Evolutionary conservation across 1,140 invertebrate species (phyloP), one percentile per base, ranked within the genome.

Genomic region (Acromyrmex echinatior): DNA sequence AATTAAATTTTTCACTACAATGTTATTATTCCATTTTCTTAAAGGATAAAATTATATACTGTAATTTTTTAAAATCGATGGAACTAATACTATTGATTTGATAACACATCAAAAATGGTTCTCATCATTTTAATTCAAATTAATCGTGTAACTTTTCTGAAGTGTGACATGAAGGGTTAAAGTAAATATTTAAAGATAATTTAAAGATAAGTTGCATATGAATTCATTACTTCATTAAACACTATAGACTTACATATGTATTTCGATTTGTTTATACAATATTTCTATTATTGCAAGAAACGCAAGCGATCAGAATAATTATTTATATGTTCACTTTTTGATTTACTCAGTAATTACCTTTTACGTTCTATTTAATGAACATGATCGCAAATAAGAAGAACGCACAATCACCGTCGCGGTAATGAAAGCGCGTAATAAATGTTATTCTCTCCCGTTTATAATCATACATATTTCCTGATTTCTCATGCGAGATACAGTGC

Each of bases 351-450:
- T n/a, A 77, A 60, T 62, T 62, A 60, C 1, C 35, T 25, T 77
- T 77, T 45, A 45, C n/a, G n/a, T 77, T 77, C 74, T 77, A 77
- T 77, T 77, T 77, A 77, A 60, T 56, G 21, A 62, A 77, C 35
- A 62, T 45, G 21, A 7, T 77, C 74, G 56, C 56, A 35, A 77
- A 77, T 62, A 62, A 45, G 35, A 60, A 62, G 14, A 45, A 39
- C 35, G n/a, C 18, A 53, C 45, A 51, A 39, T 39, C 7, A 56
- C 35, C 14, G 56, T 18, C 73, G 31, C 31, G 53, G 16, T 78
- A 78, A 78, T 45, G 39, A 78, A 78, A 78, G 35, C 39, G 35
- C 31, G 31, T 35, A 35, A 35, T 35, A 35, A 35, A 35, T 35
- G 21, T 45, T 39, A 14, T 45, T 12, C 31, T 25, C 18, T 25